Conservation (phyloP, 2,113 vertebrate genomes). For the Martes martes region DNA sequence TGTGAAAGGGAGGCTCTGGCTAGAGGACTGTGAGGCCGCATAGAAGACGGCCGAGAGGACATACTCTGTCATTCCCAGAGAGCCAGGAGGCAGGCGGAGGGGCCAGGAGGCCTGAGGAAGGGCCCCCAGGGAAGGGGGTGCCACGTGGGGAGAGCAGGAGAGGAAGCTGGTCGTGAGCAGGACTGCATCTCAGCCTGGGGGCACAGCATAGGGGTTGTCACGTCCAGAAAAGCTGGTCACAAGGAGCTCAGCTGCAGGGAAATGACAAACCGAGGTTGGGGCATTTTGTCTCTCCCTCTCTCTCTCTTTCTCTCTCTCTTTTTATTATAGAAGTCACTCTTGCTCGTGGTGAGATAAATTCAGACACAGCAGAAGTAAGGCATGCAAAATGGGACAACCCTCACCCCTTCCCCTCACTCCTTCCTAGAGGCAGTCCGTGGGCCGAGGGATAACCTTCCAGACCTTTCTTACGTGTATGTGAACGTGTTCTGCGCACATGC, state of each 20-base stretch:
- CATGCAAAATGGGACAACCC: neutral
- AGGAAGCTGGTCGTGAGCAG: neutral
- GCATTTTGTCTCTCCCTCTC: neutral
- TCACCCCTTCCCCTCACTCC: neutral
- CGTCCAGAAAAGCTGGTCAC: neutral
- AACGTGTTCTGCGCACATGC: rapidly evolving
- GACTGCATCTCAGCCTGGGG: neutral
- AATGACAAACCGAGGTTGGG: no score
- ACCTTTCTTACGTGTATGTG: neutral
- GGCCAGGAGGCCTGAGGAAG: neutral
- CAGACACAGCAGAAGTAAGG: neutral
- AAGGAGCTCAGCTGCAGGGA: neutral
- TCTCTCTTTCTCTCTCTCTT: neutral
- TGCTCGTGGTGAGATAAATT: neutral
- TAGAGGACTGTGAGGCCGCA: neutral
- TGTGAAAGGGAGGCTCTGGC: neutral
- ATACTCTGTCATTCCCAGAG: neutral
- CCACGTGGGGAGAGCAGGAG: rapidly evolving
- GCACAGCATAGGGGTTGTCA: rapidly evolving
- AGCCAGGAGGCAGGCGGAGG: neutral
- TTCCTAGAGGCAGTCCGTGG: neutral
- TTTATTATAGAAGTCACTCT: neutral
- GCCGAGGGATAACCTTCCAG: neutral
- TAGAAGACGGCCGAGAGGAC: rapidly evolving
- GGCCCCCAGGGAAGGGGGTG: neutral